Evolutionary conservation across 2,888 invertebrate species (phyloP), one percentile per base, ranked within the genome.

Genomic region (Cerastoderma edule): DNA sequence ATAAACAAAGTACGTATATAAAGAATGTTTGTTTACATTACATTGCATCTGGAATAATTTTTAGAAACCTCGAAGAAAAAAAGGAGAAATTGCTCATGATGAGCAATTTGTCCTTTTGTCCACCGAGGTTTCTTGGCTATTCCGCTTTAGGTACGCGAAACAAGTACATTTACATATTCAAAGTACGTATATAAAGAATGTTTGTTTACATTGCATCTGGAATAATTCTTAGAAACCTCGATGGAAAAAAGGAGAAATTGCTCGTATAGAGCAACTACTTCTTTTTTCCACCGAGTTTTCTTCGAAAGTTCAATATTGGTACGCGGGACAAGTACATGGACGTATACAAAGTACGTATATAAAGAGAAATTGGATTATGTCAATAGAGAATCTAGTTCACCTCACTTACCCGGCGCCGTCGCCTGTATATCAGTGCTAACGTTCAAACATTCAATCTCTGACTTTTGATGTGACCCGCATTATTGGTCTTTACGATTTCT

Each of bases 81-180:
- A 50, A 50, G n/a, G 50, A 50, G 50, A 50, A 50, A n/a, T 13
- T 50, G 50, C 50, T 13, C 5, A n/a, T 50, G 22, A 50, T 5
- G n/a, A 50, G 10, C 50, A 50, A 13, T 50, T 50, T 50, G n/a
- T 50, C 50, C 50, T 50, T 50, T 50, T 8, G 10, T n/a, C 50
- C 8, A n/a, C 50, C 13, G 6, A n/a, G 50, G 5, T 50, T 50
- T 50, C 50, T n/a, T n/a, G 22, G 22, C 10, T 13, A 50, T 6
- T 50, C 22, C n/a, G 5, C 50, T n/a, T 16, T 5, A n/a, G 22
- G 50, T 50, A 22, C 22, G 6, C 6, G 13, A 22, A 6, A 50
- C 8, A 50, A 50, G n/a, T 13, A n/a, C n/a, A n/a, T 16, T 50
- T 50, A 50, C n/a, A n/a, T n/a, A n/a, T n/a, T n/a, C 50, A 13